Evolutionary conservation across 64 coral and sea anemone species (phyloP).

Genomic region (Montipora efflorescens): DNA sequence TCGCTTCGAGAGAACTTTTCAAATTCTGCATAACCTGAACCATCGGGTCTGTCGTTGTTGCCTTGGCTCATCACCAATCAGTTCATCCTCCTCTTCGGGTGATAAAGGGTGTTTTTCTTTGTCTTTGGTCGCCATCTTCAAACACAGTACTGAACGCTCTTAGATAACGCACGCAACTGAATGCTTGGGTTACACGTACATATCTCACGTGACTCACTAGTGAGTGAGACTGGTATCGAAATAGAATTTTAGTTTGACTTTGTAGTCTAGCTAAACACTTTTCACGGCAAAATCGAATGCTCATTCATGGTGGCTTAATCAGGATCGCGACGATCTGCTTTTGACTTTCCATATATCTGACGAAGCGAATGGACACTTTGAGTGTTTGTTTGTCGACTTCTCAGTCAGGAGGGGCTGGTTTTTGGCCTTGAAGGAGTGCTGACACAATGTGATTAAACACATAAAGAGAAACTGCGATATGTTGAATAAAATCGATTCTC

Average conservation of each 20-base stretch:
- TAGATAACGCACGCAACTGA: not conserved
- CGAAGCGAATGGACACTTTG: too few species aligned
- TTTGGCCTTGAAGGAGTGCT: too few species aligned
- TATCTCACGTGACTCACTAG: not conserved
- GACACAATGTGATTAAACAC: too few species aligned
- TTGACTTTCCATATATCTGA: too few species aligned
- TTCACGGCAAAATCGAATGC: too few species aligned
- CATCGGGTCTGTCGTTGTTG: not conserved
- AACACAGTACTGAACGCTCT: not conserved
- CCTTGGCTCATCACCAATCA: not conserved
- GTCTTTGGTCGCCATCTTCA: not conserved
- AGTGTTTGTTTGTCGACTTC: too few species aligned
- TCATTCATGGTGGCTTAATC: too few species aligned
- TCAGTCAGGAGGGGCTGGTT: too few species aligned
- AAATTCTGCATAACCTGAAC: slow-evolving; percentile 1
- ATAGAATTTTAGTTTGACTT: not conserved
- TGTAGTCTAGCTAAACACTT: too few species aligned
- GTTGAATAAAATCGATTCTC: too few species aligned
- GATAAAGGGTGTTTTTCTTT: not conserved
- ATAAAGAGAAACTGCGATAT: too few species aligned
- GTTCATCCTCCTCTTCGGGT: not conserved
- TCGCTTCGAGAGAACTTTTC: slow-evolving; percentile 21
- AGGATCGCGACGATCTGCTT: too few species aligned
- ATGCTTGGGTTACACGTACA: not conserved
- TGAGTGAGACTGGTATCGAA: not conserved